A percentile compares a stretch with the other conserved stretches of the same genome.
Evolutionary conservation across 1,140 invertebrate species (phyloP).

Genomic region (Pinna nobilis): DNA sequence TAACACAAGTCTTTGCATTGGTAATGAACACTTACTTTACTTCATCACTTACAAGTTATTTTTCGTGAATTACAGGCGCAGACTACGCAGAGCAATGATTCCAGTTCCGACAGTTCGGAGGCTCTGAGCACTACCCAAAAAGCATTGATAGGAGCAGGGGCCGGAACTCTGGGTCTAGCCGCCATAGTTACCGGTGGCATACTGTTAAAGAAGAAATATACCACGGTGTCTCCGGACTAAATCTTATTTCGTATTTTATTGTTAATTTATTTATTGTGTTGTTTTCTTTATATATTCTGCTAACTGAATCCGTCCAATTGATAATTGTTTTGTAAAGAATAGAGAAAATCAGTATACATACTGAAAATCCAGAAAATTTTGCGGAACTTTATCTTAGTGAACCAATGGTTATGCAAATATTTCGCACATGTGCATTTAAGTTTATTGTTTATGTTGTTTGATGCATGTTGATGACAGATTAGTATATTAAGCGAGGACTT

Average conservation of each 20-base stretch:
- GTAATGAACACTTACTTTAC: background rate
- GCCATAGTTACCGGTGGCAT: slow-evolving; percentile 3
- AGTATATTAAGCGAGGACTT: no score
- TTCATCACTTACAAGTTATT: background rate
- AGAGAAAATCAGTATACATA: no score
- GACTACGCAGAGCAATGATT: no score
- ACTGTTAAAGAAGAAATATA: slow-evolving; percentile 12
- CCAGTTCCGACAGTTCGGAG: background rate
- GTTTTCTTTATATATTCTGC: background rate
- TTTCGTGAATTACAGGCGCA: no score
- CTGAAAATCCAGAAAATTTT: no score
- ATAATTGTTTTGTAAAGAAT: no score
- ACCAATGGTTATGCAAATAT: no score
- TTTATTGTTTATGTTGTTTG: no score
- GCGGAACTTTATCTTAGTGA: no score
- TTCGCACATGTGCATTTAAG: no score
- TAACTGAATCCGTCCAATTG: no score
- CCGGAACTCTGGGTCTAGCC: background rate
- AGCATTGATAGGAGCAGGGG: background rate
- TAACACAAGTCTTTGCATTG: background rate
- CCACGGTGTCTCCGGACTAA: slow-evolving; percentile 12
- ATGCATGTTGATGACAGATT: no score
- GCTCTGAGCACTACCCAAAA: background rate
- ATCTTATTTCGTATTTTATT: background rate
- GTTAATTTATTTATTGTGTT: background rate